A percentile compares a stretch with the other conserved stretches of the same genome.
Evolutionary conservation across 2,113 vertebrate genomes (phyloP).

Genomic region (Donacobius atricapilla): DNA sequence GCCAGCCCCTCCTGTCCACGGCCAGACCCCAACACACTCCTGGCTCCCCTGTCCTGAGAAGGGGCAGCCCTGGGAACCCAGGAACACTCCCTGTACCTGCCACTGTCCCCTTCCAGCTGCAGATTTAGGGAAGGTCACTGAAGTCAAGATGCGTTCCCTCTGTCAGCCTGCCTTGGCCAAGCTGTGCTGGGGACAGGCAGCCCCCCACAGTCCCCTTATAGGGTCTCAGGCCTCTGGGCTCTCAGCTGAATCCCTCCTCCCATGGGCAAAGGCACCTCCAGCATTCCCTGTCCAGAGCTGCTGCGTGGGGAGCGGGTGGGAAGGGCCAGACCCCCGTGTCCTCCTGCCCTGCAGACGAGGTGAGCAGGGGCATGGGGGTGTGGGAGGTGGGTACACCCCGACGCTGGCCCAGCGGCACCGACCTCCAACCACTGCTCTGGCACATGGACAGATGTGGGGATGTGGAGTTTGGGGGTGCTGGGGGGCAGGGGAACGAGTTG

Average conservation of each 20-base stretch:
- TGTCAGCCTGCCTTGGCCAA: accelerated
- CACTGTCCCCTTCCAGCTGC: accelerated
- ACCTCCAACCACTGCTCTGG: accelerated
- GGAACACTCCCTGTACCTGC: accelerated
- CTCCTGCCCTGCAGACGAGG: accelerated
- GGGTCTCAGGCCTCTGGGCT: not conserved
- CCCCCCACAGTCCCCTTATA: accelerated
- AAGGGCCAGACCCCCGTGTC: accelerated
- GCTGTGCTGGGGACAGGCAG: accelerated
- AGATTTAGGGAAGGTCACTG: not conserved
- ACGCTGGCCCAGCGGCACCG: accelerated
- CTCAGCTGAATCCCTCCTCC: not conserved
- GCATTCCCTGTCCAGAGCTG: not conserved
- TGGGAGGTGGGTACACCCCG: accelerated
- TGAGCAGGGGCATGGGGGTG: not conserved
- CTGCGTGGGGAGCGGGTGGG: accelerated
- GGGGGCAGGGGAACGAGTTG: not conserved
- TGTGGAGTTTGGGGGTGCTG: accelerated
- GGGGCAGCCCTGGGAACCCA: not conserved
- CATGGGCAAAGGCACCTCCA: accelerated
- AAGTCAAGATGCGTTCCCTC: accelerated
- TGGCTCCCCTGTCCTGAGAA: accelerated
- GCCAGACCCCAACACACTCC: accelerated
- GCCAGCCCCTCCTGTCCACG: not conserved
- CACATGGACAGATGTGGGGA: accelerated